Base-by-base conservation (phyloP, 2,113 vertebrate species). In the Toxostoma redivivum region DNA sequence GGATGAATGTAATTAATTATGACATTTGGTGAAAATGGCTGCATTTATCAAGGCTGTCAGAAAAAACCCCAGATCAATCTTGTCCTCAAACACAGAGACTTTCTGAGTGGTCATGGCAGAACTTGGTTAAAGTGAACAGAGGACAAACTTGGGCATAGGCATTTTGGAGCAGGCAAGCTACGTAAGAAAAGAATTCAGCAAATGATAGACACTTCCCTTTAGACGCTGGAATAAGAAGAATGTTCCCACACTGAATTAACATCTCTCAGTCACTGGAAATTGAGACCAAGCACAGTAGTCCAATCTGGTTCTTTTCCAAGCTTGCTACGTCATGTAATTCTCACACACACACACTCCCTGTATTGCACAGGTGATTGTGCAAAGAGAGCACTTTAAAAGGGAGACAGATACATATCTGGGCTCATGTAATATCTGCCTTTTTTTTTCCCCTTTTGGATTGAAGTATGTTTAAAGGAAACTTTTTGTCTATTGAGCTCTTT, bases 401-500 rank as follows among this genome's bases (percentile, higher is more conserved):
- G 19, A 10, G 23, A 10, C 45, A 45, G 45, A 50, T 44, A 40
- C 5, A 7, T 45, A 10, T 13, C 14, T n/a, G 11, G 28, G 4
- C 21, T 69, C 12, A 54, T n/a, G 21, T 14, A n/a, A 23, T 11
- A 38, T 11, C 15, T 61, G 8, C 8, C 61, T 74, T 5, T 71
- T 5, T 16, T 61, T 54, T 10, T 28, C 11, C 5, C 6, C 14
- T 73, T 86, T 86, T 73, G 27, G 12, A 37, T 21, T 76, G 37
- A 30, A 38, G 5, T 38, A 11, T 37, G 21, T 47, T n/a, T 11
- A 58, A 76, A 25, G 45, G 54, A 5, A 56, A 54, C 8, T 12
- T 97, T 33, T 83, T 96, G 19, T 97, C 95, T 47, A 35, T 94
- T 31, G 40, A 93, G 31, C 28, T 97, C 12, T 53, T 96, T 40